These are phyloP conservation scores for Hipposideros armiger DNA, from an alignment of 2,113 vertebrate genomes.

Conservation along the genomic window DNA sequence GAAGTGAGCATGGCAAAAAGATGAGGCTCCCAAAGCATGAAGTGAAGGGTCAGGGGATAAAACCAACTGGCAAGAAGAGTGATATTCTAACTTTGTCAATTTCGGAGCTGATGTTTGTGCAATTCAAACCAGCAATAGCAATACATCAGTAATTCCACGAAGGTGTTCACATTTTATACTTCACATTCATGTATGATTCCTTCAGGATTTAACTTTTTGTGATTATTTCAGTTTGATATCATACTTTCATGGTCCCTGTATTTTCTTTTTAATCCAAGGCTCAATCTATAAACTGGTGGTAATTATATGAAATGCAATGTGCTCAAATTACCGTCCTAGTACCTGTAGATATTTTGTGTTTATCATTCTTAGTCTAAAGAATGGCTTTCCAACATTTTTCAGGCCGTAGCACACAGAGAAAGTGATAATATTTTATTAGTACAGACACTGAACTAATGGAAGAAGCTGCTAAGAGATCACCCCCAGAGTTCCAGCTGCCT, in stretches of 20 bases:
- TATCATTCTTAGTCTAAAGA: neutral
- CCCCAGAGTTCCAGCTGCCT: accelerated
- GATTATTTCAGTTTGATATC: neutral
- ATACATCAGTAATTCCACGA: neutral
- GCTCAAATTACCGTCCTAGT: neutral
- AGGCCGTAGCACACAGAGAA: neutral
- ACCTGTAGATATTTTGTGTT: neutral
- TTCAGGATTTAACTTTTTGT: neutral
- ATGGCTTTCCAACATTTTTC: neutral
- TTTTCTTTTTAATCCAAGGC: neutral
- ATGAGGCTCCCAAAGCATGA: neutral
- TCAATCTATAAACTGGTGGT: neutral
- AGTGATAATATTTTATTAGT: neutral
- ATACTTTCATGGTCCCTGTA: neutral
- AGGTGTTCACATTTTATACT: neutral
- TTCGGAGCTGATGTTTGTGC: neutral
- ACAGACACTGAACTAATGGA: neutral
- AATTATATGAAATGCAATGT: no score
- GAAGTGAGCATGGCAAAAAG: neutral
- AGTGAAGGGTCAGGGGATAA: neutral
- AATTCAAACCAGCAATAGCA: neutral
- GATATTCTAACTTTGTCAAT: neutral
- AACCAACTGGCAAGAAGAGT: neutral
- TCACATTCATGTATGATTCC: neutral
- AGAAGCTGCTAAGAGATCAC: neutral